Evolutionary conservation across 2,113 vertebrate species (phyloP).

Genomic region (Tylochromis polylepis): DNA sequence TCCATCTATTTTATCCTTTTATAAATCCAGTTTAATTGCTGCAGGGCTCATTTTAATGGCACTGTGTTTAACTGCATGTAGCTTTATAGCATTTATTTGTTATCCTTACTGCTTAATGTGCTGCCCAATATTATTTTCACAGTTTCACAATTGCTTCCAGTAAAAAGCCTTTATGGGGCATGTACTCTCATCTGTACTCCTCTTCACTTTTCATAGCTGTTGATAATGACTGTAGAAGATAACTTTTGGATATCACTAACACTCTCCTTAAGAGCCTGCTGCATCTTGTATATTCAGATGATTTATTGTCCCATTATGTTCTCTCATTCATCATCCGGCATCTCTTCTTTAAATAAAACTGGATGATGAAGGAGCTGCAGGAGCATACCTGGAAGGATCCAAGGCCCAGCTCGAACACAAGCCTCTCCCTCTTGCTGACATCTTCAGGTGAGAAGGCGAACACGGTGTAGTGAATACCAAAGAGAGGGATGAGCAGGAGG

Average conservation of each 20-base stretch:
- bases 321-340: neutral
- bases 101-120: neutral
- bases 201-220: neutral
- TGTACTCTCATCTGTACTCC: neutral
- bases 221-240: neutral
- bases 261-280: neutral
- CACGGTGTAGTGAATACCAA: slow-evolving; percentile 98
- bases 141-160: neutral
- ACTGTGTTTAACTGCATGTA: neutral
- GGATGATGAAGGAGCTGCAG: neutral
- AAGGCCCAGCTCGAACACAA: slow-evolving; percentile 94
- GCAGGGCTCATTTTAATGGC: neutral
- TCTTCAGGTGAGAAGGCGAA: slow-evolving; percentile 98
- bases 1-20: neutral
- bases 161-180: neutral
- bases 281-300: neutral
- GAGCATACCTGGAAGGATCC: slow-evolving; percentile 93
- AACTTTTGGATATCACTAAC: neutral
- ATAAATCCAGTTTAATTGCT: neutral
- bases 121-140: neutral
- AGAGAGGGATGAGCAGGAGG: slow-evolving; percentile 92
- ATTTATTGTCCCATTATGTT: neutral
- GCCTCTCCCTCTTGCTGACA: slow-evolving; percentile 91
- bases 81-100: neutral
- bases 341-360: neutral